These are phyloP conservation scores for Sarcophaga peregrina DNA, from an alignment of 1,140 invertebrate species.

Conservation along the genomic window DNA sequence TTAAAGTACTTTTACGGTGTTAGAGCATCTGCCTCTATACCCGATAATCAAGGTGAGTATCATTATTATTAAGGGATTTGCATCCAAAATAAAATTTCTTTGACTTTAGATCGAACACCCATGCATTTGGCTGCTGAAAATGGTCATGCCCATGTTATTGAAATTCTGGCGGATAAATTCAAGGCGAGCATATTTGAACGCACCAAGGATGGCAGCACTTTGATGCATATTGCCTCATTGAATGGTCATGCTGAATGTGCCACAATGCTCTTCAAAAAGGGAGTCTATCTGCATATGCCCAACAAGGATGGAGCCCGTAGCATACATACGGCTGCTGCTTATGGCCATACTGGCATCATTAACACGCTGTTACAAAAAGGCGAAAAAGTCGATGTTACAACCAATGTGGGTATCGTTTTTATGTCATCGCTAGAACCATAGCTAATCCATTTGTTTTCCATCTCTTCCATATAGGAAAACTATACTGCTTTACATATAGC, in stretches of 20 bases:
- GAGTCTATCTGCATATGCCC: constrained; percentile 99
- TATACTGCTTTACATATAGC: constrained; percentile 98
- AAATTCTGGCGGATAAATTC: constrained; percentile 97
- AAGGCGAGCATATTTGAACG: constrained; percentile 94
- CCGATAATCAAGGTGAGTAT: constrained; percentile 84
- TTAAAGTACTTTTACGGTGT: constrained; percentile 96
- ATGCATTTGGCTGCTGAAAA: constrained; percentile 98
- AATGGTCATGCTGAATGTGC: constrained; percentile 98
- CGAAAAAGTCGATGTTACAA: constrained; percentile 93
- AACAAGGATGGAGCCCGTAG: constrained; percentile 95
- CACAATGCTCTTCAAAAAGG: constrained; percentile 98
- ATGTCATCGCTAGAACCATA: not conserved
- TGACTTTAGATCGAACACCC: constrained; percentile 84
- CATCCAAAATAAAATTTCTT: not conserved
- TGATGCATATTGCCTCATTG: constrained; percentile 97
- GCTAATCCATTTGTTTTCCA: not conserved
- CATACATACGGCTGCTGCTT: constrained; percentile 91
- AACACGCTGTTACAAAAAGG: constrained; percentile 95
- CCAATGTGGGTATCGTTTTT: constrained; percentile 78
- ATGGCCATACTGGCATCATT: constrained; percentile 97
- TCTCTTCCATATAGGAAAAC: constrained; percentile 80
- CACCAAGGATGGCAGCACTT: constrained; percentile 96
- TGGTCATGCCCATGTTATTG: constrained; percentile 94
- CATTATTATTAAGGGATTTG: not conserved
- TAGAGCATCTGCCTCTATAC: constrained; percentile 90